Conservation (phyloP, 37 sponge, comb jelly and placozoan genomes). For the Spongilla lacustris region DNA sequence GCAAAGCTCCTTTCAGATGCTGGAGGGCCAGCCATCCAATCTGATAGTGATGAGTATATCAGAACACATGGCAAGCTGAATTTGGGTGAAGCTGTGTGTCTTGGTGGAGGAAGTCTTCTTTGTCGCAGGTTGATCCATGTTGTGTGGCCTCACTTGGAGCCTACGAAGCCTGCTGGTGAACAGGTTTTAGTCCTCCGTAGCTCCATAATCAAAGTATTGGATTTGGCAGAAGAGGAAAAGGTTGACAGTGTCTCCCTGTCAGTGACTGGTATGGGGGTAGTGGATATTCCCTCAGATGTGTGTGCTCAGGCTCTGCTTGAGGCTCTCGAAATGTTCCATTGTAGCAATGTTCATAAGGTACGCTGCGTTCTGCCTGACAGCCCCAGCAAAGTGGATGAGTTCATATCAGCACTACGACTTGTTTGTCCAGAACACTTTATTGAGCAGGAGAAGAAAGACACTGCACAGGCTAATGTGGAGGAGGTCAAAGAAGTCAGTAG, state of each 20-base stretch:
- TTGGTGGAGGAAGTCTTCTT: conserved; percentile 67
- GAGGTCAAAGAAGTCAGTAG: no score
- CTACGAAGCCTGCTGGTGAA: conserved; percentile 13
- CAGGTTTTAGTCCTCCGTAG: conserved; percentile 17
- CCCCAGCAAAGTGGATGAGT: no score
- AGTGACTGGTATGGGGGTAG: conserved; percentile 63
- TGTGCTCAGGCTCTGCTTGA: conserved; percentile 24
- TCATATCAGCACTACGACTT: no score
- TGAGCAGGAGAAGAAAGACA: no score
- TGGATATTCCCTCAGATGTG: conserved; percentile 50
- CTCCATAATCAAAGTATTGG: conserved; percentile 22
- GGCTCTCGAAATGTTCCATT: no score
- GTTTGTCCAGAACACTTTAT: no score
- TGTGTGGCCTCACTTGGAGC: conserved; percentile 73
- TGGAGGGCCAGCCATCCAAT: conserved; percentile 74
- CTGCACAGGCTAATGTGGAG: no score
- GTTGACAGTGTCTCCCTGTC: conserved; percentile 62
- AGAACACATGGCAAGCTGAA: conserved; percentile 24
- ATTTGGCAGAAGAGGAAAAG: conserved; percentile 20
- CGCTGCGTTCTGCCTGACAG: no score
- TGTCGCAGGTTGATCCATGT: conserved; percentile 80
- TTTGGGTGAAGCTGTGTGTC: conserved; percentile 62
- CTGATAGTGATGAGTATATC: conserved; percentile 52
- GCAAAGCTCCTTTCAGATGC: conserved; percentile 64
- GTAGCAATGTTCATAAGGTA: no score